These are phyloP conservation scores for Nomada flava DNA, from an alignment of 2,888 invertebrate genomes.

Conservation along the genomic window DNA sequence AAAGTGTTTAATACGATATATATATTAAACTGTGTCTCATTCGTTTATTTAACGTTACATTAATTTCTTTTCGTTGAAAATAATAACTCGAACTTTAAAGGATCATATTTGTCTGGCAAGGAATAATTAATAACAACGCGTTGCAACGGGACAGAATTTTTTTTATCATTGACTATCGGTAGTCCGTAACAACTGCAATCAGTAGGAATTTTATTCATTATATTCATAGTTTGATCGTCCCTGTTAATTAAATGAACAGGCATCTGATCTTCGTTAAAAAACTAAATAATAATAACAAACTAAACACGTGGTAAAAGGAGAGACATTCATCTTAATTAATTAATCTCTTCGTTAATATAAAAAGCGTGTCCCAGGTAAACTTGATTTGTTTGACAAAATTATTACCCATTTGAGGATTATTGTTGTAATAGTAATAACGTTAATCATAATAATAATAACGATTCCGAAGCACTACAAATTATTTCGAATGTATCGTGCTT, in stretches of 20 bases:
- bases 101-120: neutral
- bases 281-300: slow-evolving; percentile 8
- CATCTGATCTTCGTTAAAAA: slow-evolving; percentile 5
- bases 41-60: neutral
- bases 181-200: slow-evolving; percentile 30
- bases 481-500: slow-evolving; percentile 10
- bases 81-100: too few species aligned
- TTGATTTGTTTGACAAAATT: slow-evolving; percentile 11
- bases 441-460: slow-evolving; percentile 34
- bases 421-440: neutral
- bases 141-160: neutral
- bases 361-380: slow-evolving; percentile 31
- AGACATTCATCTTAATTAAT: slow-evolving; percentile 1
- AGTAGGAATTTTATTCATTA: slow-evolving; percentile 9
- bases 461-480: slow-evolving; percentile 18
- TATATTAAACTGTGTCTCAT: neutral
- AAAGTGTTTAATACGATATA: neutral
- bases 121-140: neutral
- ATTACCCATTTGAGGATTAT: neutral
- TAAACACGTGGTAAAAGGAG: neutral
- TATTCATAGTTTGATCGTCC: slow-evolving; percentile 14
- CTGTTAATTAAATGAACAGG: neutral
- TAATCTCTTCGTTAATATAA: slow-evolving; percentile 9
- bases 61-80: too few species aligned
- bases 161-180: slow-evolving; percentile 39